Conservation (phyloP, 2,888 invertebrate genomes). For the Sepiola atlantica region DNA sequence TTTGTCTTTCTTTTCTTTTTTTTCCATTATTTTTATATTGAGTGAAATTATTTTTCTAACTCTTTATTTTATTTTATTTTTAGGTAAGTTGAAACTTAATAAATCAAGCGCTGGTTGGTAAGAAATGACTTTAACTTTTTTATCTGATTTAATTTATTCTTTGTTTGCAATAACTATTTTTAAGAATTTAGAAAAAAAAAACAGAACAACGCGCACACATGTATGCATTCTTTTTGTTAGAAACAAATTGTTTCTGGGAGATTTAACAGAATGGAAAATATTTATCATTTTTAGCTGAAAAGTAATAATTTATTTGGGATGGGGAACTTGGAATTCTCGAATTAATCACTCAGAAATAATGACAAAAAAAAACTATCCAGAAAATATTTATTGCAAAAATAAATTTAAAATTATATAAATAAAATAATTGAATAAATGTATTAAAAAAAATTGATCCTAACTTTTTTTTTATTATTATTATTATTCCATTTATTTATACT, state of each 20-base stretch:
- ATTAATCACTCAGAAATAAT: background rate
- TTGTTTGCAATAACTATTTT: too few relatives aligned
- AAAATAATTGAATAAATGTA: background rate
- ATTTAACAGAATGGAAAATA: background rate
- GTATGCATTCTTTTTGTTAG: background rate
- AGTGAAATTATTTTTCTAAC: background rate
- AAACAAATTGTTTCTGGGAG: background rate
- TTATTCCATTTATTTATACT: background rate
- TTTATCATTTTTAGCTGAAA: background rate
- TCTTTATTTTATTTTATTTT: background rate
- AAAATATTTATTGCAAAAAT: background rate
- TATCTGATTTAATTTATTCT: background rate
- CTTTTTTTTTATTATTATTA: background rate
- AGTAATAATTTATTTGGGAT: background rate
- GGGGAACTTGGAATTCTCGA: background rate
- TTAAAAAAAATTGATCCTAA: background rate
- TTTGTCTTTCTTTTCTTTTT: background rate
- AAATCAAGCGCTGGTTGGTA: background rate
- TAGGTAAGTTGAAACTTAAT: background rate
- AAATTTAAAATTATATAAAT: background rate
- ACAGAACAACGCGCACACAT: too few relatives aligned
- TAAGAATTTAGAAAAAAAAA: too few relatives aligned
- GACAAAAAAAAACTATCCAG: background rate
- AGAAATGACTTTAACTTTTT: background rate
- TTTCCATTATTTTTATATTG: background rate